Base-by-base conservation (phyloP, 2,888 invertebrate genomes). In the Rutpela maculata region DNA sequence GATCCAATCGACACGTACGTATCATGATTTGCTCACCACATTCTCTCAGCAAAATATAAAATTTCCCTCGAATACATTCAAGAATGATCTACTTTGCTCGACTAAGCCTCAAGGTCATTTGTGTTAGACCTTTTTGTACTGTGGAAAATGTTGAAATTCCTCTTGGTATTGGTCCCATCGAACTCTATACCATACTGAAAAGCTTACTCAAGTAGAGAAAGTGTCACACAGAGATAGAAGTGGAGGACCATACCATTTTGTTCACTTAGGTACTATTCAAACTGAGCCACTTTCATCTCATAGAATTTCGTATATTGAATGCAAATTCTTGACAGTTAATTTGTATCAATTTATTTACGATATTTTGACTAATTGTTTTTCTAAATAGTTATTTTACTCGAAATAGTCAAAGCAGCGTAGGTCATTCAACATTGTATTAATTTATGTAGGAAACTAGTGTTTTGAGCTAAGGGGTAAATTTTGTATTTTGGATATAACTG, bases 1-100 rank as follows among this genome's bases (percentile, higher is more conserved):
- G 86, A 82, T 79, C 85, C 77, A 74, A 78, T 72, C 75, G 81
- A 84, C 90, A 91, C 90, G 91, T 91, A 91, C 91, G 91, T 91
- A 91, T 91, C 82, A 84, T 83, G 88, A 88, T 88, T 88, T 88
- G 89, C 83, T 82, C 82, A 82, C 85, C 87, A 87, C 80, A 85
- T 86, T 86, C 84, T 85, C 83, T 84, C 80, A 68, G 43, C 22
- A 26, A 63, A 60, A 22, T 38, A 22, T 43, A 19, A 35, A 15
- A 50, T 57, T 26, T 66, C 19, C n/a, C 63, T 31, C 22, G 59
- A 55, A 38, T 17, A 57, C 67, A 38, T 22, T 19, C 18, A 56
- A 18, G 55, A 17, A 26, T 57, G 22, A 43, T 43, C 12, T 43
- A 43, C 12, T 12, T 43, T 43, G 43, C 43, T 43, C 9, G 12